Percentiles rank a stretch among this genome's conserved stretches.
Conservation (phyloP, 2,797 vertebrate species). For the Chromis chromis region DNA sequence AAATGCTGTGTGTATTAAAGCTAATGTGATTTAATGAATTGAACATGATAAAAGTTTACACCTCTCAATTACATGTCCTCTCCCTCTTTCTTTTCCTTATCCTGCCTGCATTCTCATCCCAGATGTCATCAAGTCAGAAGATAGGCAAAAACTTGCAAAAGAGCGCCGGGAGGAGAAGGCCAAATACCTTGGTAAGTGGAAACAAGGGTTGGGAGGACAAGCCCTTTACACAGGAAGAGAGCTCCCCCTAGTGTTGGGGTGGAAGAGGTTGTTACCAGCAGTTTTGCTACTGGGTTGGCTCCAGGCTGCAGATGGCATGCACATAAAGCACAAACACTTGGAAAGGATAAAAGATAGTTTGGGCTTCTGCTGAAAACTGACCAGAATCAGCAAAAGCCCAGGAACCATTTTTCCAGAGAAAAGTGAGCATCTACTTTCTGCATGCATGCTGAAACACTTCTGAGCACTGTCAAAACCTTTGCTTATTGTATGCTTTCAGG, state of each 20-base stretch:
- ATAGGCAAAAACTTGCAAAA: constrained; percentile 93
- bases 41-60: neutral
- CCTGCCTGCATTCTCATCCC: constrained; percentile 15
- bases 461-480: neutral
- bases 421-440: constrained; percentile 6
- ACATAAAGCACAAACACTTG: constrained; percentile 29
- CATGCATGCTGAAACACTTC: constrained; percentile 43
- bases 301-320: constrained; percentile 40
- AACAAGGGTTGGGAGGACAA: neutral
- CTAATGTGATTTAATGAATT: neutral
- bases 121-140: constrained; percentile 92
- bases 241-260: constrained; percentile 79
- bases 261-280: constrained; percentile 16
- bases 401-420: constrained; percentile 33
- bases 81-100: constrained; percentile 3
- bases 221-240: constrained; percentile 27
- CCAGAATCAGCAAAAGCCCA: constrained; percentile 22
- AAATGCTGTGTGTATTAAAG: rapidly evolving
- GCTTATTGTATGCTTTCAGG: constrained; percentile 16
- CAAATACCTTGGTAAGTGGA: constrained; percentile 92
- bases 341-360: constrained; percentile 19
- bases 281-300: constrained; percentile 1
- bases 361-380: constrained; percentile 19
- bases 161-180: constrained; percentile 94
- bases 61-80: constrained; percentile 21